Conservation (phyloP, 2,113 vertebrate genomes). For the Pteropus alecto region DNA sequence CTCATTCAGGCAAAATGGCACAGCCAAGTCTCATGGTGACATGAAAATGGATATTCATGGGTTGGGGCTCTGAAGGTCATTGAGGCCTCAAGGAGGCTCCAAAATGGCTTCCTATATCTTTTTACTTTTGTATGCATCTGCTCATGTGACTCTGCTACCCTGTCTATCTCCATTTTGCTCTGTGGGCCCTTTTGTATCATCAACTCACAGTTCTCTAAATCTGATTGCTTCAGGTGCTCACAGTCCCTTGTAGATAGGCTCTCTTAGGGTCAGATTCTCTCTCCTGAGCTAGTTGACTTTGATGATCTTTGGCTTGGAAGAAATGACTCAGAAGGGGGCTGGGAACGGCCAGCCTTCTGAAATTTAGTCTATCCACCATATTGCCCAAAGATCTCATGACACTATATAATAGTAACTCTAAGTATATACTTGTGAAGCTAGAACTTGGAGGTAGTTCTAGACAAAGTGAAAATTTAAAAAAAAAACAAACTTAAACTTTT, state of each 20-base stretch:
- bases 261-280: not conserved
- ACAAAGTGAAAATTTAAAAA: not conserved
- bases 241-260: not conserved
- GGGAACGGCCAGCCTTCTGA: not conserved
- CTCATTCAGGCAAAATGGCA: not conserved
- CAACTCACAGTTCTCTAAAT: not conserved
- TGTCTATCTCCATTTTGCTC: not conserved
- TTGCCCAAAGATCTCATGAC: not conserved
- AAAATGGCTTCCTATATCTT: not conserved
- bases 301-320: not conserved
- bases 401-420: not conserved
- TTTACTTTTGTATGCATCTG: not conserved
- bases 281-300: not conserved
- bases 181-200: not conserved
- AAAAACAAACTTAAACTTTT: not conserved
- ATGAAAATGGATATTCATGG: not conserved
- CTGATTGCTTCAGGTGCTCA: not conserved
- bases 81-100: not conserved
- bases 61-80: not conserved
- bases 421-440: not conserved
- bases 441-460: not conserved
- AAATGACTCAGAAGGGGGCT: not conserved
- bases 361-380: not conserved
- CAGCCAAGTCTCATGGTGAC: not conserved
- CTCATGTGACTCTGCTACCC: not conserved